Evolutionary conservation across 2,888 invertebrate species (phyloP).

Genomic region (Microplitis manilae): DNA sequence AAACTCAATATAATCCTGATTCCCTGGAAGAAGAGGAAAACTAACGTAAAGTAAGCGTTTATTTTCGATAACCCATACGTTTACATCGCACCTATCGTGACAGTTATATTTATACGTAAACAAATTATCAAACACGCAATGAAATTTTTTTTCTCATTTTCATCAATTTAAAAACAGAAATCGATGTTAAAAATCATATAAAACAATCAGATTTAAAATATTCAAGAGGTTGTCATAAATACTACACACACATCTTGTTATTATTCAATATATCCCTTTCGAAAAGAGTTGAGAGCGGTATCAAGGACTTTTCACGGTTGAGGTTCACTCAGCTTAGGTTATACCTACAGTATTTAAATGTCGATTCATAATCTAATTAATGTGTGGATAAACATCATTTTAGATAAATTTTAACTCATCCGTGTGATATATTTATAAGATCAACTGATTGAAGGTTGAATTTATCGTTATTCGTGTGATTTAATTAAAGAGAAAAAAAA

Average conservation of each 20-base stretch:
- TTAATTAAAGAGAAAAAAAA: too few species aligned
- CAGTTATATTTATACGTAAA: slow-evolving; percentile 1
- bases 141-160: not conserved
- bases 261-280: slow-evolving; percentile 45
- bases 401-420: not conserved
- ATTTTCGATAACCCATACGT: slow-evolving; percentile 6
- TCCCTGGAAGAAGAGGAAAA: not conserved
- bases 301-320: slow-evolving; percentile 66
- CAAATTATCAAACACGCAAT: not conserved
- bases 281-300: slow-evolving; percentile 40
- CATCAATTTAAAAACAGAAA: not conserved
- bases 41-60: not conserved
- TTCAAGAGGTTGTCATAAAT: not conserved
- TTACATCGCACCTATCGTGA: not conserved
- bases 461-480: too few species aligned
- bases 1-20: not conserved
- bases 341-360: slow-evolving; percentile 39
- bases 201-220: not conserved
- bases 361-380: not conserved
- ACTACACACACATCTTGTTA: slow-evolving; percentile 60
- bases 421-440: not conserved
- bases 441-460: too few species aligned
- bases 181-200: too few species aligned
- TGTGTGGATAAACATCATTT: not conserved
- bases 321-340: slow-evolving; percentile 63